Conservation (phyloP, 2,113 vertebrate species). For the Peromyscus maniculatus region DNA sequence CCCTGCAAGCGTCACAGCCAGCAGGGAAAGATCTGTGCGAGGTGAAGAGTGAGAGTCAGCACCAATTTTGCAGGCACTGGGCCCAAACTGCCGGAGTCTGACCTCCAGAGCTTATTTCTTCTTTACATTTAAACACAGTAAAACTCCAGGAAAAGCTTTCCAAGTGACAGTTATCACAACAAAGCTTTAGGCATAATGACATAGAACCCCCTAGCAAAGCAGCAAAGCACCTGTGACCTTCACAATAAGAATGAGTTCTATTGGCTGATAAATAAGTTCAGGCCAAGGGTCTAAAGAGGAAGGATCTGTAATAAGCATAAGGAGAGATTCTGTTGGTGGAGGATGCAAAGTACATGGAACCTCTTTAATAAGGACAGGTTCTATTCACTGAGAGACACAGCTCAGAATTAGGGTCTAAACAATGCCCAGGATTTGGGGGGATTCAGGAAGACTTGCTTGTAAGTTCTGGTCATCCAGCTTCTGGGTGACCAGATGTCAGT, state of each 20-base stretch:
- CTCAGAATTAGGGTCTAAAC: background rate
- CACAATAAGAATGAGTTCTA: background rate
- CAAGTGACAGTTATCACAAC: background rate
- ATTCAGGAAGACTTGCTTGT: background rate
- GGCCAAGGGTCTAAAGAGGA: background rate
- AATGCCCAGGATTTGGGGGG: background rate
- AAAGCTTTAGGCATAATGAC: background rate
- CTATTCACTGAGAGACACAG: background rate
- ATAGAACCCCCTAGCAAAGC: background rate
- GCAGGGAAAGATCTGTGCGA: background rate
- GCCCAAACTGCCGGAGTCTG: background rate
- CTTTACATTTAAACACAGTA: background rate
- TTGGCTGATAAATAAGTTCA: background rate
- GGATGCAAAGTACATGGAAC: background rate
- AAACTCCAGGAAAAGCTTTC: background rate
- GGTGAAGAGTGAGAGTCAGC: background rate
- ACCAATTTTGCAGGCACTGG: background rate
- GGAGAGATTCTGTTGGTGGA: background rate
- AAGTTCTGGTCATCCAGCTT: background rate
- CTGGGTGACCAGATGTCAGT: no score
- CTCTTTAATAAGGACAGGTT: background rate
- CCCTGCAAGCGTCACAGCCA: no score
- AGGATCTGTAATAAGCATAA: background rate
- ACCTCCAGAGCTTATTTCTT: background rate
- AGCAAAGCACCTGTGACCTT: background rate